Base-by-base conservation (phyloP, 2,888 invertebrate species). In the Microplitis manilae region DNA sequence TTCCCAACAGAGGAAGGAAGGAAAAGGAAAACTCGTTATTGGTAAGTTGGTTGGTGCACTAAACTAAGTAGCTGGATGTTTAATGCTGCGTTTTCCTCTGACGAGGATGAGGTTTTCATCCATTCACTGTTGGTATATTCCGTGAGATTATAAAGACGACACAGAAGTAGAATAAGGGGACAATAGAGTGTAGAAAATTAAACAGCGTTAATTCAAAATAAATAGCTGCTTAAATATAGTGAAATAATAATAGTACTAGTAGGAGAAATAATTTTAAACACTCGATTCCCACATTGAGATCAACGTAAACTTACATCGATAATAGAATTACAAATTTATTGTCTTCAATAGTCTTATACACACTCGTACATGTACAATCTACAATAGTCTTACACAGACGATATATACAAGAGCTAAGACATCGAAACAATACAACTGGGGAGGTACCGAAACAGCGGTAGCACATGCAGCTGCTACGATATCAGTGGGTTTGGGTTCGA, bases 321-420 rank as follows among this genome's bases (percentile, higher is more conserved):
- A 80, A 81, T 81, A 75, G 81, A 81, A 80, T 80, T 62, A 75
- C 69, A 79, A 65, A 73, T 64, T 73, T 50, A 39, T 20, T 59
- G 73, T 62, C 67, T 59, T 65, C 73, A 77, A 73, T 69, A 69
- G 73, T 69, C 17, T 64, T 73, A 77, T 69, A 74, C 70, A 77
- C 59, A 69, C 30, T 30, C 65, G 39, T 62, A 59, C 40, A 38
- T 59, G 59, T 38, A 73, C 9, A 68, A 13, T 13, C 5, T 65
- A 65, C 30, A 65, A 7, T 65, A 65, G 65, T 65, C 41, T 40
- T 50, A 65, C 30, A 30, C 30, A 65, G 65, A 65, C 13, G 50
- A 50, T 50, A 13, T 50, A 50, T 30, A 65, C 30, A 20, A 38
- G 38, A 62, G 62, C 20, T 20, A 30, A 65, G 17, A 65, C 13